Evolutionary conservation across 2,888 invertebrate genomes (phyloP).

Genomic region (Andrena flavipes): DNA sequence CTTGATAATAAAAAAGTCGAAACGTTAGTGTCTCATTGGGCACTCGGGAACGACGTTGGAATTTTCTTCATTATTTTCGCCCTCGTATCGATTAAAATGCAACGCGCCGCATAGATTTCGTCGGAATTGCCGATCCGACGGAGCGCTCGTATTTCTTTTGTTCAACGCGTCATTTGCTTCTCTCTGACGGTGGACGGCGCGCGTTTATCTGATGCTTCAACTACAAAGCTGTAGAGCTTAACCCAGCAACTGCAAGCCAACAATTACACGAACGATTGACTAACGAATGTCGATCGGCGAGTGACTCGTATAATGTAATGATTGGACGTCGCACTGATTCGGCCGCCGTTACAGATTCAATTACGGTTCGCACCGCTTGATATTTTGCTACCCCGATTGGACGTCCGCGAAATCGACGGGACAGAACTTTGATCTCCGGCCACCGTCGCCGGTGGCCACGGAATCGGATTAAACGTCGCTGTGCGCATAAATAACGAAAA

Average conservation of each 20-base stretch:
- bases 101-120: neutral
- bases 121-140: neutral
- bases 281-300: conserved; percentile 73
- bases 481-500: conserved; percentile 65
- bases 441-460: conserved; percentile 20
- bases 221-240: conserved; percentile 70
- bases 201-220: conserved; percentile 59
- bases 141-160: conserved; percentile 39
- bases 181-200: conserved; percentile 4
- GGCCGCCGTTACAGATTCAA: conserved; percentile 71
- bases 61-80: neutral
- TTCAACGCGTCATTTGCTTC: conserved; percentile 20
- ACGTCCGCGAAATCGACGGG: conserved; percentile 53
- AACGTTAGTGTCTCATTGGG: no score
- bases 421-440: conserved; percentile 62
- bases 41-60: no score
- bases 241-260: conserved; percentile 65
- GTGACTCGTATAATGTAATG: conserved; percentile 74
- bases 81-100: neutral
- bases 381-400: conserved; percentile 65
- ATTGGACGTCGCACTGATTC: conserved; percentile 71
- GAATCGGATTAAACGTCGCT: conserved; percentile 61
- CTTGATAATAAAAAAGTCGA: neutral
- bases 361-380: conserved; percentile 65
- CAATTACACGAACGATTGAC: conserved; percentile 75